phyloP scores from a whole-genome alignment of 2,113 vertebrate genomes.

The Athene cunicularia region DNA sequence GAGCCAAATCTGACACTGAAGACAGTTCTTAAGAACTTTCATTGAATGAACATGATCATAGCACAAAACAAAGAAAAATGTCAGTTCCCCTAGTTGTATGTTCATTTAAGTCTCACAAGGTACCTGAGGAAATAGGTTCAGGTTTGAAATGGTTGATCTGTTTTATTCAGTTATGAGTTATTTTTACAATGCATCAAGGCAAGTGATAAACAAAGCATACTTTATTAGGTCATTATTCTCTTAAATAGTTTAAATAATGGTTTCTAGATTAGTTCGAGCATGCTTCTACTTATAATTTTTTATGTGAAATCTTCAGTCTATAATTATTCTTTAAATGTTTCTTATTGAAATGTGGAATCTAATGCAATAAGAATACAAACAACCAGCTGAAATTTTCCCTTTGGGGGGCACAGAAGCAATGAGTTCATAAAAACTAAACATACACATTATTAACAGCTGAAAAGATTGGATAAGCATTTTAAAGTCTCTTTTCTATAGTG shows the following conservation, averaged over 20 bases:
- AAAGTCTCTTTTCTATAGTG: background rate
- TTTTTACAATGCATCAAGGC: slow-evolving; percentile 28
- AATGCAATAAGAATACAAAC: background rate
- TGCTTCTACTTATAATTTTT: background rate
- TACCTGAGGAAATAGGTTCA: background rate
- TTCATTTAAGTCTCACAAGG: slow-evolving; percentile 11
- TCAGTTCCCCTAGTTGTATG: background rate
- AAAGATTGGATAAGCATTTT: background rate
- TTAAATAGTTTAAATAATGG: background rate
- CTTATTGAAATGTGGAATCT: background rate
- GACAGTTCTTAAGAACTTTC: slow-evolving; percentile 31
- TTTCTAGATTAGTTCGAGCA: background rate
- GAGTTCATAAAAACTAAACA: background rate
- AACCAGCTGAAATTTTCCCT: background rate
- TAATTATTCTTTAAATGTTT: background rate
- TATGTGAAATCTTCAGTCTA: background rate
- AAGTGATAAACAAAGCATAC: slow-evolving; percentile 1
- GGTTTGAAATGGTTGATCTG: slow-evolving; percentile 29
- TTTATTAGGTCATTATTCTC: background rate
- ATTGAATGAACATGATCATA: slow-evolving; percentile 32
- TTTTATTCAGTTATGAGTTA: slow-evolving; percentile 4
- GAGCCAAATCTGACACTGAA: background rate
- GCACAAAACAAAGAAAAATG: slow-evolving; percentile 25
- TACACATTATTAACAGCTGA: background rate
- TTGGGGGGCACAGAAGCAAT: background rate